Base-by-base conservation (phyloP, 2,113 vertebrate species). In the Hystrix cristata region DNA sequence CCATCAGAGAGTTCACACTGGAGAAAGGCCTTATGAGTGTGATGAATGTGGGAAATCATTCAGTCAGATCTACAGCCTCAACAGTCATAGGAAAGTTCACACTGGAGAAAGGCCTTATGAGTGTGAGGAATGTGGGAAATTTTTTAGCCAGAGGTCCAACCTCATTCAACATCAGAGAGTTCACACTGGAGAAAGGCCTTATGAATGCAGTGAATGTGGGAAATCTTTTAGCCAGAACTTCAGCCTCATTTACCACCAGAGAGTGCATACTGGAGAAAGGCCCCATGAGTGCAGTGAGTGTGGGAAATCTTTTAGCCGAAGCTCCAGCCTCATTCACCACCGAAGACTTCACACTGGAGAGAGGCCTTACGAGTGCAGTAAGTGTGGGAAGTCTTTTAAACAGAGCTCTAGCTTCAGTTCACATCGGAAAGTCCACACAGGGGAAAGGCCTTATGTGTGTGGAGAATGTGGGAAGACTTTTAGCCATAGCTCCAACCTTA, bases 401-500 rank as follows among this genome's bases (percentile, higher is more conserved):
- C 96, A 97, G 34, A 95, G 84, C 62, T 95, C 95, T 9, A 97
- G 95, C 65, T 91, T 97, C 46, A 97, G 90, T 67, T 95, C 96
- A 48, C 97, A 97, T 81, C 48, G 84, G 31, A 96, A 95, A 53
- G 95, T 96, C 53, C 97, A 98, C 60, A 97, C 95, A 1, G 91
- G 96, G 11, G 96, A 96, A 71, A 95, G 64, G 46, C 96, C 97
- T 46, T 97, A 96, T 80, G 91, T 84, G 8, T 98, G 97, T 86
- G 62, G 55, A 31, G 95, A 94, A 29, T 98, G 97, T 31, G 95
- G 97, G 25, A 97, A 98, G 81, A 91, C 91, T 9, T 98, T 98
- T 91, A 97, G 96, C 59, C 94, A 95, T 34, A 96, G 94, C 25
- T 98, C 97, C 21, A 97, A 95, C 87, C 96, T 97, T 46, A 96